These are phyloP conservation scores for Drosophila lowei DNA, from an alignment of 1,140 invertebrate genomes.

Conservation along the genomic window DNA sequence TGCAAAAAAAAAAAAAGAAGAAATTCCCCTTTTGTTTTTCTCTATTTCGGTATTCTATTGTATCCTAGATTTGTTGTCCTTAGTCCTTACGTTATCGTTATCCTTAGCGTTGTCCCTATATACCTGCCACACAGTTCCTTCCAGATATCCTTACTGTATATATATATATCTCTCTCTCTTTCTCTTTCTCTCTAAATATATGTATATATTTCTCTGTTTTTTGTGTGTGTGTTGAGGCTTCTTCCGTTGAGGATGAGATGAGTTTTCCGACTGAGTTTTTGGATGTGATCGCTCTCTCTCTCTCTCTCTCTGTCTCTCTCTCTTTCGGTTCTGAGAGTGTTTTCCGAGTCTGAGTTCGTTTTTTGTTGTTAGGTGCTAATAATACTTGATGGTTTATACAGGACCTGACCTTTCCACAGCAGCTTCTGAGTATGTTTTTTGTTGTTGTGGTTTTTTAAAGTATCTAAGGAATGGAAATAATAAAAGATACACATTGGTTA, in stretches of 20 bases:
- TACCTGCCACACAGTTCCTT: slow-evolving; percentile 60
- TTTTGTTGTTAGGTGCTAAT: slow-evolving; percentile 58
- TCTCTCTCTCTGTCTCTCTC: neutral
- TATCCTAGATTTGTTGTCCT: slow-evolving; percentile 43
- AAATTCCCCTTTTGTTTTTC: slow-evolving; percentile 22
- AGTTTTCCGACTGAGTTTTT: slow-evolving; percentile 40
- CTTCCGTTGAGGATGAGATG: slow-evolving; percentile 47
- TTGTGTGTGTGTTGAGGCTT: slow-evolving; percentile 29
- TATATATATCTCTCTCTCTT: neutral
- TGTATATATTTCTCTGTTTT: slow-evolving; percentile 15
- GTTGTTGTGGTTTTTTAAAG: slow-evolving; percentile 65
- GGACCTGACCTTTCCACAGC: slow-evolving; percentile 37
- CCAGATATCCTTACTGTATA: slow-evolving; percentile 23
- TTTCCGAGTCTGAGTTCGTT: slow-evolving; percentile 27
- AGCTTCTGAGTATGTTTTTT: slow-evolving; percentile 68
- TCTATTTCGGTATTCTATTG: slow-evolving; percentile 28
- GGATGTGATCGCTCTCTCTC: slow-evolving; percentile 2
- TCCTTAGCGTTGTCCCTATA: slow-evolving; percentile 72
- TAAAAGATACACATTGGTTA: neutral
- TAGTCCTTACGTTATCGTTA: slow-evolving; percentile 56
- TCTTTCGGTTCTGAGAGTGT: slow-evolving; percentile 9
- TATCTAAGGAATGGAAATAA: slow-evolving; percentile 34
- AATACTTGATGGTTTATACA: slow-evolving; percentile 63
- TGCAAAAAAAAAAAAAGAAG: slow-evolving; percentile 56
- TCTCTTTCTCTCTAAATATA: too few species aligned